Conservation (phyloP, 1,140 invertebrate species). For the Zaprionus gabonicus region DNA sequence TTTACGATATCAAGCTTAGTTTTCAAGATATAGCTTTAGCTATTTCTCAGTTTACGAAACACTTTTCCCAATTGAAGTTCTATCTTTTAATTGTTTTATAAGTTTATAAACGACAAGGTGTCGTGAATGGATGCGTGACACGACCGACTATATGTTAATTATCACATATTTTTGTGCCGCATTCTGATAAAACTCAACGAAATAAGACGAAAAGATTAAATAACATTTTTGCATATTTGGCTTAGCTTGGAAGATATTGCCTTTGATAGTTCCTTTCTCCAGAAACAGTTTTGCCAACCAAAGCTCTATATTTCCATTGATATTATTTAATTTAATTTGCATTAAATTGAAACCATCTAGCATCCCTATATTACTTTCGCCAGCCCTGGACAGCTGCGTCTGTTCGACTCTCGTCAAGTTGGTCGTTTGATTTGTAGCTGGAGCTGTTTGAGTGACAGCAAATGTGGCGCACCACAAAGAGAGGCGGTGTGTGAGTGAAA, state of each 20-base stretch:
- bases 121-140: no score
- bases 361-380: not conserved
- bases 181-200: not conserved
- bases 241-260: not conserved
- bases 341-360: not conserved
- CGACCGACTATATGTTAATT: no score
- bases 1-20: no score
- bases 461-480: conserved; percentile 25
- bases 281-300: no score
- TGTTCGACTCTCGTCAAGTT: conserved; percentile 14
- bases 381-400: conserved; percentile 13
- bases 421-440: conserved; percentile 38
- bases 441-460: conserved; percentile 31
- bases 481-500: not conserved
- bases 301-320: no score
- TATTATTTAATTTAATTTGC: no score
- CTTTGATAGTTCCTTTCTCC: not conserved
- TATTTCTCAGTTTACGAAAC: no score
- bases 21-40: no score
- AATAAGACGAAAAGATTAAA: not conserved
- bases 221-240: not conserved
- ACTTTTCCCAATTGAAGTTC: no score
- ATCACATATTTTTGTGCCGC: no score
- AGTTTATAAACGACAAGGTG: no score
- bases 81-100: no score